phyloP scores from a whole-genome alignment of 2,113 vertebrate genomes.

The Phrynocephalus versicolor region DNA sequence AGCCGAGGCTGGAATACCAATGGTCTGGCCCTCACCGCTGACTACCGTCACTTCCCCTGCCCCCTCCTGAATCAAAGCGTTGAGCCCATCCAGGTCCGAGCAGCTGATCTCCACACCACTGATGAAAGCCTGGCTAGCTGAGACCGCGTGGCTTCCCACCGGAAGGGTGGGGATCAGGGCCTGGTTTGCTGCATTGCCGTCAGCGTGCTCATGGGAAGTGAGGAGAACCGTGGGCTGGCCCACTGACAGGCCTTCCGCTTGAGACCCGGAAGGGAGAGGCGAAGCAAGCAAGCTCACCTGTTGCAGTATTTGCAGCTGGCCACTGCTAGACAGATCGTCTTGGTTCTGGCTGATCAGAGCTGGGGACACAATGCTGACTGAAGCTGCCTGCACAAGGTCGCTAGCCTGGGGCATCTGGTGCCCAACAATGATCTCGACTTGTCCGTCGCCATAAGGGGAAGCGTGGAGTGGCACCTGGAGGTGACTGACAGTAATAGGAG shows the following conservation, averaged over 20 bases:
- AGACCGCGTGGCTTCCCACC: slow-evolving; percentile 66
- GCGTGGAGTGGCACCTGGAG: slow-evolving; percentile 73
- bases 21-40: slow-evolving; percentile 77
- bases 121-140: slow-evolving; percentile 80
- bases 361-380: slow-evolving; percentile 75
- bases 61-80: slow-evolving; percentile 90
- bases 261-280: slow-evolving; percentile 65
- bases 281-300: slow-evolving; percentile 88
- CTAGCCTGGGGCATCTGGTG: slow-evolving; percentile 77
- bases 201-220: slow-evolving; percentile 68
- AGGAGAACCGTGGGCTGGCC: slow-evolving; percentile 81
- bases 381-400: slow-evolving; percentile 67
- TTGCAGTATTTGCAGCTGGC: slow-evolving; percentile 86
- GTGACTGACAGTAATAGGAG: slow-evolving; percentile 65
- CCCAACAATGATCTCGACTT: slow-evolving; percentile 89
- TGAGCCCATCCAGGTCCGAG: slow-evolving; percentile 90
- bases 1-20: slow-evolving; percentile 61
- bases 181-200: slow-evolving; percentile 73
- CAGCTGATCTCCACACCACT: slow-evolving; percentile 79
- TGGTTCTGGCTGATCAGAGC: slow-evolving; percentile 73
- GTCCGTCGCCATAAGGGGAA: slow-evolving; percentile 75
- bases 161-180: slow-evolving; percentile 76
- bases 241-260: slow-evolving; percentile 63
- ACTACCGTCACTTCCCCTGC: slow-evolving; percentile 89
- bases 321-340: slow-evolving; percentile 65